These are phyloP conservation scores for Coranthus polyacanthus DNA, from an alignment of 2,797 vertebrate species.

Conservation along the genomic window DNA sequence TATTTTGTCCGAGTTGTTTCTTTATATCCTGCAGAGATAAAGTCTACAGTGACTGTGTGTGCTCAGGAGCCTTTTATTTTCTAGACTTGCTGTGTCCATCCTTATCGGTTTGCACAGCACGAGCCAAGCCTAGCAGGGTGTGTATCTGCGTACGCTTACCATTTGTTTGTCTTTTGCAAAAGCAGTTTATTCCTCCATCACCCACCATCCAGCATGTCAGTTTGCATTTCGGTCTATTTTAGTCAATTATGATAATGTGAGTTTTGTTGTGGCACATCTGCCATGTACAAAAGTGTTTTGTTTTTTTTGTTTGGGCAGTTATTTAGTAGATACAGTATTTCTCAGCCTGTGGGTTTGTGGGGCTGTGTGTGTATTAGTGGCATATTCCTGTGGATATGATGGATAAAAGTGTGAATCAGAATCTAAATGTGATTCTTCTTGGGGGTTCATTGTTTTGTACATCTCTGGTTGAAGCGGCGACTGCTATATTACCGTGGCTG, in stretches of 20 bases:
- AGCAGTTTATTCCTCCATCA: constrained; percentile 23
- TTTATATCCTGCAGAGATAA: constrained; percentile 34
- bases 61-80: constrained; percentile 8
- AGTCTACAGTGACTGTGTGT: constrained; percentile 2
- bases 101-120: constrained; percentile 31
- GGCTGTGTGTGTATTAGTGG: not conserved
- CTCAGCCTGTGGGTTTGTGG: constrained; percentile 13
- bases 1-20: constrained; percentile 25
- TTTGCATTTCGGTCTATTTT: constrained; percentile 16
- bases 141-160: constrained; percentile 4
- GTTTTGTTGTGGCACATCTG: constrained; percentile 32
- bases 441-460: constrained; percentile 1
- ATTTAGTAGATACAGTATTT: constrained; percentile 31
- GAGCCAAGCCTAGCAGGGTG: constrained; percentile 19
- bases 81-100: constrained; percentile 30
- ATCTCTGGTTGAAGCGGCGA: constrained; percentile 46
- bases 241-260: constrained; percentile 36
- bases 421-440: constrained; percentile 22
- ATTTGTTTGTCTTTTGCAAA: constrained; percentile 33
- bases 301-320: constrained; percentile 28
- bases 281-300: constrained; percentile 33
- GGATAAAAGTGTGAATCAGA: constrained; percentile 22
- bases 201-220: not conserved
- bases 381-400: not conserved
- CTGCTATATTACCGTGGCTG: constrained; percentile 60